Evolutionary conservation across 2,113 vertebrate genomes (phyloP).

Genomic region (Colinus virginianus): DNA sequence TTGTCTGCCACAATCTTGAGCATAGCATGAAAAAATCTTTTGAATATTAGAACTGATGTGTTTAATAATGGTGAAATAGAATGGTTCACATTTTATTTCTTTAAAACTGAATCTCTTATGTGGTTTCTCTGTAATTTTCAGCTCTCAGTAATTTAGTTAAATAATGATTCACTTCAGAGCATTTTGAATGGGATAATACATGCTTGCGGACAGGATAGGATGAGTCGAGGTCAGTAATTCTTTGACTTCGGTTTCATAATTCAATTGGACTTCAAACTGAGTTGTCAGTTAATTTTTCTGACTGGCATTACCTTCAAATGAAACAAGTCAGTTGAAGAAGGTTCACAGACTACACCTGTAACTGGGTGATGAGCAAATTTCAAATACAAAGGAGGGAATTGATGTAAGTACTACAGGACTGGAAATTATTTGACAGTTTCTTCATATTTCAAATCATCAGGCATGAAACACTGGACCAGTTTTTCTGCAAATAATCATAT

Average conservation of each 20-base stretch:
- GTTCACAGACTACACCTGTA: neutral
- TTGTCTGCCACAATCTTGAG: neutral
- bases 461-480: neutral
- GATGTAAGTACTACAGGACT: neutral
- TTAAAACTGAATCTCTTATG: constrained; percentile 44
- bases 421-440: neutral
- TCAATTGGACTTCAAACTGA: constrained; percentile 26
- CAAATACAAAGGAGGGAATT: neutral
- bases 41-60: neutral
- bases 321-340: neutral
- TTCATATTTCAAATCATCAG: neutral
- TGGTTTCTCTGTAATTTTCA: neutral
- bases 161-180: constrained; percentile 21
- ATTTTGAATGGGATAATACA: neutral
- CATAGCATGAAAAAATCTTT: neutral
- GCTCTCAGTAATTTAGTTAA: constrained; percentile 26
- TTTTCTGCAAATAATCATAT: neutral
- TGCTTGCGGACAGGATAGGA: neutral
- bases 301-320: neutral
- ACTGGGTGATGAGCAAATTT: neutral
- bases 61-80: constrained; percentile 11
- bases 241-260: constrained; percentile 3
- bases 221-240: neutral
- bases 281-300: neutral
- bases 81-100: neutral